These are phyloP conservation scores for Drosophila elegans DNA, from an alignment of 1,140 invertebrate genomes.

Conservation along the genomic window DNA sequence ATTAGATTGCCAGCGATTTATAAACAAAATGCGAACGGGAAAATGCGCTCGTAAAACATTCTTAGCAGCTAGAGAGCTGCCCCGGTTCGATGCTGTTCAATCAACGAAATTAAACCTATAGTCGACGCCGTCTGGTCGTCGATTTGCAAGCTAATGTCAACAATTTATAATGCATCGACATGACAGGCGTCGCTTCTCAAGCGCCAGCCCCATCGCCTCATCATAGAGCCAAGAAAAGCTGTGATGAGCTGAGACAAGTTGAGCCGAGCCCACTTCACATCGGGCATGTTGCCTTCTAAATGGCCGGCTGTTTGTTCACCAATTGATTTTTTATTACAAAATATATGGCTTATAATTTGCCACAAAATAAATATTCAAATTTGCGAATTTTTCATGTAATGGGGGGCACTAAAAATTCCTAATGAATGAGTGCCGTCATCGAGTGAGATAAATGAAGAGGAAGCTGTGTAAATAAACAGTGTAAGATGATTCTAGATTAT, in stretches of 20 bases:
- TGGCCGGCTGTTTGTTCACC: slow-evolving; percentile 53
- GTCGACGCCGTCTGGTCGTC: slow-evolving; percentile 44
- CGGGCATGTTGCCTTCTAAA: slow-evolving; percentile 36
- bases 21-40: slow-evolving; percentile 15
- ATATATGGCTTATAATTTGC: slow-evolving; percentile 49
- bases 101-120: slow-evolving; percentile 57
- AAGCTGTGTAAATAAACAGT: not conserved
- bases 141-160: slow-evolving; percentile 68
- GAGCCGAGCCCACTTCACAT: slow-evolving; percentile 13
- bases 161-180: slow-evolving; percentile 70
- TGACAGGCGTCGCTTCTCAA: slow-evolving; percentile 34
- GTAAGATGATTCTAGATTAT: not conserved
- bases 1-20: slow-evolving; percentile 66
- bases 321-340: slow-evolving; percentile 74
- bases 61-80: slow-evolving; percentile 1
- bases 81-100: slow-evolving; percentile 30
- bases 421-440: slow-evolving; percentile 29
- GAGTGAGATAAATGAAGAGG: slow-evolving; percentile 27
- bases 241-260: slow-evolving; percentile 12
- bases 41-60: slow-evolving; percentile 30
- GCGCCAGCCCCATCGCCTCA: slow-evolving; percentile 42
- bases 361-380: slow-evolving; percentile 43
- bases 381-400: slow-evolving; percentile 20
- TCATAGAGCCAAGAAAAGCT: slow-evolving; percentile 11
- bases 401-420: slow-evolving; percentile 17